Conservation (phyloP, 1,140 invertebrate genomes). For the Aphelinus atriplicis region DNA sequence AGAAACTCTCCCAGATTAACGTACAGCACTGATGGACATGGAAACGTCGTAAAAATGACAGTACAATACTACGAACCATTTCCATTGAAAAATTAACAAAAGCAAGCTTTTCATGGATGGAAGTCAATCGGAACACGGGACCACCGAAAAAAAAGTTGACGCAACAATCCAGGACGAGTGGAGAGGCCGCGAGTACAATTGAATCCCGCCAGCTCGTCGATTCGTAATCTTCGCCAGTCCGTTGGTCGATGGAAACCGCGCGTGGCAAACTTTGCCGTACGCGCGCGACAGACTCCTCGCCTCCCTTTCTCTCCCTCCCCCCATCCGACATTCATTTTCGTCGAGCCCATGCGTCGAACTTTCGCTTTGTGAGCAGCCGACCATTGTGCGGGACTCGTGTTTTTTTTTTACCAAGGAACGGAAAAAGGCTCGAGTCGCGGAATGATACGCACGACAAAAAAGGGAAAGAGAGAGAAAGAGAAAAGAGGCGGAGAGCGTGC, state of each 20-base stretch:
- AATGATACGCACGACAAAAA: background rate
- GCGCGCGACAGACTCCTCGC: background rate
- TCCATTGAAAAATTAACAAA: no score
- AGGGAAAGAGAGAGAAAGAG: background rate
- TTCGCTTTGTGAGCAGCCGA: slow-evolving; percentile 20
- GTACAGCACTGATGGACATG: no score
- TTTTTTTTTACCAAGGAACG: slow-evolving; percentile 6
- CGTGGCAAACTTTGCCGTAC: background rate
- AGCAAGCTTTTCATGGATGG: no score
- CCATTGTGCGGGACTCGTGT: slow-evolving; percentile 16
- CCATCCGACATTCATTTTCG: slow-evolving; percentile 8
- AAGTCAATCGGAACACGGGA: no score
- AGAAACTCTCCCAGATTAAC: no score
- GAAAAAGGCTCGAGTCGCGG: slow-evolving; percentile 10
- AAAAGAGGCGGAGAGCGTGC: background rate
- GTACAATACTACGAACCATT: no score
- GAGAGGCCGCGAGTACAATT: background rate
- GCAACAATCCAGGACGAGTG: background rate
- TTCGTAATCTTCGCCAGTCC: slow-evolving; percentile 8
- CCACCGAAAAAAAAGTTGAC: background rate
- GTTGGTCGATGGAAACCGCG: background rate
- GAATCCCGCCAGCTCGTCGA: background rate
- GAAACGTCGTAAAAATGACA: no score
- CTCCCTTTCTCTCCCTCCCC: background rate
- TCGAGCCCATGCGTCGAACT: slow-evolving; percentile 16